Base-by-base conservation (phyloP, 2,888 invertebrate species). In the Cataglyphis altisquamis region DNA sequence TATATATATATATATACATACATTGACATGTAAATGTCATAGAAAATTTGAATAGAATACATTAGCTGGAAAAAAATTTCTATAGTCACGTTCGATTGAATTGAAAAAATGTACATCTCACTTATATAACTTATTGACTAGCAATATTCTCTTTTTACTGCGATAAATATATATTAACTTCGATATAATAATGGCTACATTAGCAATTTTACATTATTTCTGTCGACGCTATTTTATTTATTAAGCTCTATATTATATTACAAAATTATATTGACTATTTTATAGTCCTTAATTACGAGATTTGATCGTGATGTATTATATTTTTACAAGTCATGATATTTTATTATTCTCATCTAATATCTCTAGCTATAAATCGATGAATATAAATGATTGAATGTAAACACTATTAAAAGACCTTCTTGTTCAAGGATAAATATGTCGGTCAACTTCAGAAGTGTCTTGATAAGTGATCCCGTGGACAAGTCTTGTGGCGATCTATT, bases 381-480 rank as follows among this genome's bases (percentile, higher is more conserved):
- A 41, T 25, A 15, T 66, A 6, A 15, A 25, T 25, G 21, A 12
- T 1, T 12, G 6, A 15, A 25, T 1, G 12, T 48, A 60, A 60
- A 60, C 32, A 48, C 1, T 8, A 29, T 63, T 78, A 70, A 74
- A 75, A 74, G 63, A 15, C 32, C 62, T 18, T n/a, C 87, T 84
- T 85, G 70, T 86, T 90, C 86, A 88, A 90, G 85, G 90, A 84
- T 87, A 92, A 83, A 83, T 84, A 94, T 94, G 94, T 89, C 93
- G 18, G 88, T 93, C 81, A 90, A 88, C 81, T 84, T 98, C 82
- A 96, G 96, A 92, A 97, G 97, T 88, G 98, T 99, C 83, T 95
- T 99, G 82, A 97, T 99, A 89, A 98, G 98, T 91, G 99, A 99
- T 95, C 98, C 98, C 45, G 98, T 99, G 3, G 98, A 99, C 93